These are phyloP conservation scores for Rhodeus uyekii DNA, from an alignment of 2,797 vertebrate species.

Conservation along the genomic window DNA sequence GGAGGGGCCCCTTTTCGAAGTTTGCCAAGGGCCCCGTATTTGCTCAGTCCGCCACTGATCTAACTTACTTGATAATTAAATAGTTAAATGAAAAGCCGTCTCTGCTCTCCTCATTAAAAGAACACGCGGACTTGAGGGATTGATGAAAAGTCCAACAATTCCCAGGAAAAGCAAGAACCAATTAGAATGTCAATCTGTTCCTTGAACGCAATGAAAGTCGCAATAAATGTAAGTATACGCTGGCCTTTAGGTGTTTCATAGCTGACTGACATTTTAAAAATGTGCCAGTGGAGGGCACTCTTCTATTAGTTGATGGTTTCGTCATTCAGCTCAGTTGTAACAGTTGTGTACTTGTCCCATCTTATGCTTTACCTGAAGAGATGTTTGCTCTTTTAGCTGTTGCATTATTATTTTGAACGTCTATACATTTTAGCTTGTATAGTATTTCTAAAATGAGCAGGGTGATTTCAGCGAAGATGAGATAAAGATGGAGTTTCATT, in stretches of 20 bases:
- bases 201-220: no score
- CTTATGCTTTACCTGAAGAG: neutral
- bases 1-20: no score
- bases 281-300: constrained; percentile 1
- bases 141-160: no score
- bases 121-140: no score
- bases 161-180: no score
- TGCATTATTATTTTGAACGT: neutral
- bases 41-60: no score
- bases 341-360: neutral
- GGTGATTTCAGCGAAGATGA: neutral
- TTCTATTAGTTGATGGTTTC: neutral
- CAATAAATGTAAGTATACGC: no score
- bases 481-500: neutral
- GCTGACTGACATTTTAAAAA: neutral
- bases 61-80: no score
- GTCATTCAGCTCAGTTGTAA: neutral
- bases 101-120: no score
- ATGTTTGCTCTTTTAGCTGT: neutral
- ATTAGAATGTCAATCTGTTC: no score
- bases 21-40: no score
- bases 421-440: neutral
- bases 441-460: neutral
- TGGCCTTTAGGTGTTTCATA: neutral
- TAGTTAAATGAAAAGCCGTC: no score